Percentiles rank a stretch among this genome's conserved stretches.
These are phyloP conservation scores for Dasypogon diadema DNA, from an alignment of 2,888 invertebrate genomes.

Conservation along the genomic window DNA sequence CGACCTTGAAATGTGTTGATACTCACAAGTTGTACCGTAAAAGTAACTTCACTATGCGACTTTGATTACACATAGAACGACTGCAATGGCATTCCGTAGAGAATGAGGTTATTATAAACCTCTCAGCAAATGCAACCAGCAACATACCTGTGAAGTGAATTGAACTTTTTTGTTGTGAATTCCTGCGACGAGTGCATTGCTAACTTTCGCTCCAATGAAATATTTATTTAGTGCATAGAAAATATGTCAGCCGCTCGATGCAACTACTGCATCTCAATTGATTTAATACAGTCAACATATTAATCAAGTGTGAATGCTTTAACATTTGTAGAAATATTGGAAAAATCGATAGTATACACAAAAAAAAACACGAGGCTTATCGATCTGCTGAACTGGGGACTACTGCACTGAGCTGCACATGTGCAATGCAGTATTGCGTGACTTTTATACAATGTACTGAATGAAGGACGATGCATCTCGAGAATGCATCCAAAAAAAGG, in stretches of 20 bases:
- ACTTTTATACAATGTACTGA: not conserved
- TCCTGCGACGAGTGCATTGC: no score
- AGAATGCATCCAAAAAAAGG: not conserved
- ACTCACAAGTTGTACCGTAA: conserved; percentile 17
- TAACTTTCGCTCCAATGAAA: no score
- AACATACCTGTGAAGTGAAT: no score
- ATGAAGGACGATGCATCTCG: not conserved
- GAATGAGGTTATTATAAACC: not conserved
- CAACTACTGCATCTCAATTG: no score
- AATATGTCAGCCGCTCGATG: no score
- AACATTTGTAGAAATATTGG: not conserved
- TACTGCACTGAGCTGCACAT: conserved; percentile 27
- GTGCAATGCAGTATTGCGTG: conserved; percentile 6
- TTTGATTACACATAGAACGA: not conserved
- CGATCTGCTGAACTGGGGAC: not conserved
- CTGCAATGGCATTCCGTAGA: not conserved
- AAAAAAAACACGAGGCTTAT: not conserved
- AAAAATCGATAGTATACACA: not conserved
- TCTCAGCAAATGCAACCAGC: no score
- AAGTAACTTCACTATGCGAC: not conserved
- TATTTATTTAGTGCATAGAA: no score
- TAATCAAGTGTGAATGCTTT: no score
- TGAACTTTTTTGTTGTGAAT: no score
- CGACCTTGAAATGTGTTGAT: conserved; percentile 23
- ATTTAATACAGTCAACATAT: no score